Evolutionary conservation across 2,888 invertebrate species (phyloP).

Genomic region (Drosophila mercatorum): DNA sequence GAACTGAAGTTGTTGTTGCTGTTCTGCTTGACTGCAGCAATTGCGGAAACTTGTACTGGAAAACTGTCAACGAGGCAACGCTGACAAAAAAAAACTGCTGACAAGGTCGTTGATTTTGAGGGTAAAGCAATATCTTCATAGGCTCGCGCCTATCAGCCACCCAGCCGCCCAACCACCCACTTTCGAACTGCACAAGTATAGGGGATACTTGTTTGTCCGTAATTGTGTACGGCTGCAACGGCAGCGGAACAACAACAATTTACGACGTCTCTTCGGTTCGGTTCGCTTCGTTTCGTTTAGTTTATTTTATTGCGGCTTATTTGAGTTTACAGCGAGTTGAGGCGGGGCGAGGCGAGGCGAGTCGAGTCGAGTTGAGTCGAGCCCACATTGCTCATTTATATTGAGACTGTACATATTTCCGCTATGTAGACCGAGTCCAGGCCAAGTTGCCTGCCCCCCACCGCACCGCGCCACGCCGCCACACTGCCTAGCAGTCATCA

Average conservation of each 20-base stretch:
- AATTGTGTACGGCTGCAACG: constrained; percentile 58
- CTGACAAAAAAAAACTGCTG: constrained; percentile 52
- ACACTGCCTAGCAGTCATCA: constrained; percentile 43
- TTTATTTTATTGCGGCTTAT: constrained; percentile 75
- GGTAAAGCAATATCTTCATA: constrained; percentile 26
- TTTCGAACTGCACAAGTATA: not conserved
- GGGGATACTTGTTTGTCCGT: constrained; percentile 47
- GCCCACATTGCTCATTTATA: constrained; percentile 76
- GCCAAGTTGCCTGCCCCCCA: constrained; percentile 28
- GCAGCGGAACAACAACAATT: constrained; percentile 45
- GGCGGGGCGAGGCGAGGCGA: constrained; percentile 25
- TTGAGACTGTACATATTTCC: constrained; percentile 64
- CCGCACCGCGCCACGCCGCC: not conserved
- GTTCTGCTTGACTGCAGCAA: constrained; percentile 19
- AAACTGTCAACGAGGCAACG: constrained; percentile 65
- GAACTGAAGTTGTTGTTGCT: constrained; percentile 27
- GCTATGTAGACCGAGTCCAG: constrained; percentile 37
- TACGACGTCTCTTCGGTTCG: constrained; percentile 46
- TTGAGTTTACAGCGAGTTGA: constrained; percentile 51
- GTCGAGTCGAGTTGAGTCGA: constrained; percentile 12
- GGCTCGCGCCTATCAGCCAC: constrained; percentile 2
- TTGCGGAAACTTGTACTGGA: constrained; percentile 42
- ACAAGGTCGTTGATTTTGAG: constrained; percentile 67
- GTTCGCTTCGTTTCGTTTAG: constrained; percentile 44
- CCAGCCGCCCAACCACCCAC: not conserved